phyloP scores from a whole-genome alignment of 2,888 invertebrate species.

The Pammene aurita region DNA sequence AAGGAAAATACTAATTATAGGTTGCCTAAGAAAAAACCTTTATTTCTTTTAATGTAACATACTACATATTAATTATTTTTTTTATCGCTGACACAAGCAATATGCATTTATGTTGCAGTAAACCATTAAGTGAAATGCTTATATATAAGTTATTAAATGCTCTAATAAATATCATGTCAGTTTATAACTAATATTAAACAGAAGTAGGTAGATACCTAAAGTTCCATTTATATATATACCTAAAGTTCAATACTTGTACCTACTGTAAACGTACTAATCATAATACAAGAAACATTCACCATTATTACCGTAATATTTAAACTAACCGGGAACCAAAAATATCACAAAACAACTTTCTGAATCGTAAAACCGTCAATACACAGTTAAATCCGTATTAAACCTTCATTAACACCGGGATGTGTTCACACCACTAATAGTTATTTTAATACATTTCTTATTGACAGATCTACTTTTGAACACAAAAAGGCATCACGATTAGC shows the following conservation, averaged over 20 bases:
- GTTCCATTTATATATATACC: background rate
- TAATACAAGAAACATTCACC: conserved; percentile 10
- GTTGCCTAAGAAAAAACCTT: too few species aligned
- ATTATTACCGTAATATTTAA: background rate
- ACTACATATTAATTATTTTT: too few species aligned
- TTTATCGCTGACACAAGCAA: too few species aligned
- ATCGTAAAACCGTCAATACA: conserved; percentile 9
- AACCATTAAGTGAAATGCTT: too few species aligned
- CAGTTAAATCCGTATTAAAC: conserved; percentile 19
- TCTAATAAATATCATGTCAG: too few species aligned
- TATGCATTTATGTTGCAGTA: too few species aligned
- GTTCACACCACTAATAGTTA: conserved; percentile 40
- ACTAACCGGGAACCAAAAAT: background rate
- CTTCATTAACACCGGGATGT: conserved; percentile 31
- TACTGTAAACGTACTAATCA: too few species aligned
- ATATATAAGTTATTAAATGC: too few species aligned
- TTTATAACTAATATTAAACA: too few species aligned
- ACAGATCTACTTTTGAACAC: conserved; percentile 63
- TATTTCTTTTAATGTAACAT: too few species aligned
- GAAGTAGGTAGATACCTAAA: background rate
- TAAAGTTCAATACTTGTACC: background rate
- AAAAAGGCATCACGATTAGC: conserved; percentile 67
- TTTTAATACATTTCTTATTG: conserved; percentile 43
- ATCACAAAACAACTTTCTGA: conserved; percentile 2
- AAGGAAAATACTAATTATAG: too few species aligned